These are phyloP conservation scores for Sigmodon hispidus DNA, from an alignment of 2,113 vertebrate genomes.

Conservation along the genomic window DNA sequence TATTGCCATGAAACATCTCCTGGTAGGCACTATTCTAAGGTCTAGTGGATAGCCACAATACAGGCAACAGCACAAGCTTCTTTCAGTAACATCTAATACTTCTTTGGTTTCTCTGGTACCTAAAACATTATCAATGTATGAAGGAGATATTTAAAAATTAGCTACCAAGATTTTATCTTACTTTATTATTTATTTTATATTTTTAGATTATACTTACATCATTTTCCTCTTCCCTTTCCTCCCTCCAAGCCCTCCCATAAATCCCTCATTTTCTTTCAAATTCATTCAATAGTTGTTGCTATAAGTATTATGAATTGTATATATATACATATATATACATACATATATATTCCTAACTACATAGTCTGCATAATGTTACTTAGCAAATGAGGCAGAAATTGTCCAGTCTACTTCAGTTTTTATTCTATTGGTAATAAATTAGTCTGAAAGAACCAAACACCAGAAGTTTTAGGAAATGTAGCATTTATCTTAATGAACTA, in stretches of 20 bases:
- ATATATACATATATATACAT: no score
- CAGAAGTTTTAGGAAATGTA: constrained; percentile 16
- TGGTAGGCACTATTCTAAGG: background rate
- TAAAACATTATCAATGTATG: background rate
- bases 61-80: background rate
- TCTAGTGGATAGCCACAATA: background rate
- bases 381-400: background rate
- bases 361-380: background rate
- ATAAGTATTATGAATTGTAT: no score
- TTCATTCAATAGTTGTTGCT: background rate
- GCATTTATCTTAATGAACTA: background rate
- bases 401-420: background rate
- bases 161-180: background rate
- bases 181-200: background rate
- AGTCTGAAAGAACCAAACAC: background rate
- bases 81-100: constrained; percentile 3
- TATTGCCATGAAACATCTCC: background rate
- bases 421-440: background rate
- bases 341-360: background rate
- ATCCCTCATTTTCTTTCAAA: background rate
- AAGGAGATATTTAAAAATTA: background rate
- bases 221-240: background rate
- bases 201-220: background rate
- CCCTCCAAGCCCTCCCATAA: background rate
- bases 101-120: background rate